Conservation (phyloP, 1,140 invertebrate genomes). For the Coenobita brevimanus region DNA sequence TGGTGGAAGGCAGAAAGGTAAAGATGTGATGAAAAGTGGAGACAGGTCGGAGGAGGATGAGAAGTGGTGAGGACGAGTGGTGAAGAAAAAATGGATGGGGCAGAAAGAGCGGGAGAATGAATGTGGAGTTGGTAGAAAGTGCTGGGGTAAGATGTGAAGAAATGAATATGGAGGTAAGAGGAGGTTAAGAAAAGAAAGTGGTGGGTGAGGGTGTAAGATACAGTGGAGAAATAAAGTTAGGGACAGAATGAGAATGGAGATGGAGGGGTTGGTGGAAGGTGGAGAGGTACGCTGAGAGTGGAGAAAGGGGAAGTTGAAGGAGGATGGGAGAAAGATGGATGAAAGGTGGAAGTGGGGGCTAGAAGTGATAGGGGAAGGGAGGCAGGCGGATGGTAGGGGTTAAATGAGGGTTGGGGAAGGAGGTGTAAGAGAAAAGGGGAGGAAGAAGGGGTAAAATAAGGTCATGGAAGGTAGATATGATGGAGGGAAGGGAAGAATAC, state of each 20-base stretch:
- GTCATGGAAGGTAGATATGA: too few species aligned
- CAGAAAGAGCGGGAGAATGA: too few species aligned
- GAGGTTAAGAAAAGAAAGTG: neutral
- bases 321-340: neutral
- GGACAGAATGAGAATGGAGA: too few species aligned
- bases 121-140: neutral
- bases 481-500: neutral
- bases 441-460: neutral
- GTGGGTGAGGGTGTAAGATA: neutral
- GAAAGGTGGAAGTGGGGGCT: too few species aligned
- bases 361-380: neutral
- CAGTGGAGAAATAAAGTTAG: neutral
- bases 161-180: neutral
- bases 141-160: neutral
- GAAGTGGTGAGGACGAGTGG: too few species aligned
- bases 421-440: too few species aligned
- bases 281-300: neutral
- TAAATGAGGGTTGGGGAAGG: neutral
- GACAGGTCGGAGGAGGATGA: neutral
- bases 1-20: conserved; percentile 17
- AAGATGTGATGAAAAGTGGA: conserved; percentile 10
- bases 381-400: neutral
- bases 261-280: neutral
- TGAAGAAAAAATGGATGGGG: too few species aligned
- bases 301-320: neutral